These are phyloP conservation scores for Darevskia nairensis DNA, from an alignment of 2,797 vertebrate genomes.

Conservation along the genomic window DNA sequence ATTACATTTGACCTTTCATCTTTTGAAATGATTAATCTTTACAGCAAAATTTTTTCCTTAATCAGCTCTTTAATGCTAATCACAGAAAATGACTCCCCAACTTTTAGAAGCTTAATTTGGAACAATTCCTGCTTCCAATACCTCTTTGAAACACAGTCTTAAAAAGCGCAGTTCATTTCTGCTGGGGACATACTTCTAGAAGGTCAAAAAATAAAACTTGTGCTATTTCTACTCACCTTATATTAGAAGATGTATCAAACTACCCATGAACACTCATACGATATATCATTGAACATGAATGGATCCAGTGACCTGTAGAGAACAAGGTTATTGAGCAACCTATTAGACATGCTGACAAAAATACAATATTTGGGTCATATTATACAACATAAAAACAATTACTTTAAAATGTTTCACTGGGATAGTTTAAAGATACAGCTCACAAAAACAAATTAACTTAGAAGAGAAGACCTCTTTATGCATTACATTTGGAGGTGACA, in stretches of 20 bases:
- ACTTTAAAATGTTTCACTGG: conserved; percentile 56
- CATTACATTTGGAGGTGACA: conserved; percentile 39
- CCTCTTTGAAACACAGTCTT: conserved; percentile 48
- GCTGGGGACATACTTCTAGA: conserved; percentile 57
- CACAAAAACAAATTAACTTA: conserved; percentile 47
- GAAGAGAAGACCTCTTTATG: conserved; percentile 29
- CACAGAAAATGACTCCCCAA: conserved; percentile 39
- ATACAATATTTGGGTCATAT: conserved; percentile 72
- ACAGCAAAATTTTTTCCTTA: conserved; percentile 60
- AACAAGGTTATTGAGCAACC: conserved; percentile 67
- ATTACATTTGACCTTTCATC: conserved; percentile 59
- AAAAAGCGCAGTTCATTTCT: conserved; percentile 46
- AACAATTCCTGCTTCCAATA: conserved; percentile 61
- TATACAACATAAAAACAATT: conserved; percentile 72
- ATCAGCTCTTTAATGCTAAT: conserved; percentile 64
- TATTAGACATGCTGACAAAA: conserved; percentile 76
- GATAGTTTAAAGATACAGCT: conserved; percentile 47
- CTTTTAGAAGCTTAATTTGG: conserved; percentile 61
- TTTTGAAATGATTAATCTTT: conserved; percentile 53
- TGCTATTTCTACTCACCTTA: conserved; percentile 63
- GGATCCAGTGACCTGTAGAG: conserved; percentile 68
- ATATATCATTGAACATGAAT: conserved; percentile 63
- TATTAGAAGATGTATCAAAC: conserved; percentile 70
- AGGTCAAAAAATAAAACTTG: conserved; percentile 67
- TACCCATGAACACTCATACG: conserved; percentile 66